A percentile compares a stretch with the other conserved stretches of the same genome.
phyloP scores from a whole-genome alignment of 2,888 invertebrate species.

The Macroteleia sp. region DNA sequence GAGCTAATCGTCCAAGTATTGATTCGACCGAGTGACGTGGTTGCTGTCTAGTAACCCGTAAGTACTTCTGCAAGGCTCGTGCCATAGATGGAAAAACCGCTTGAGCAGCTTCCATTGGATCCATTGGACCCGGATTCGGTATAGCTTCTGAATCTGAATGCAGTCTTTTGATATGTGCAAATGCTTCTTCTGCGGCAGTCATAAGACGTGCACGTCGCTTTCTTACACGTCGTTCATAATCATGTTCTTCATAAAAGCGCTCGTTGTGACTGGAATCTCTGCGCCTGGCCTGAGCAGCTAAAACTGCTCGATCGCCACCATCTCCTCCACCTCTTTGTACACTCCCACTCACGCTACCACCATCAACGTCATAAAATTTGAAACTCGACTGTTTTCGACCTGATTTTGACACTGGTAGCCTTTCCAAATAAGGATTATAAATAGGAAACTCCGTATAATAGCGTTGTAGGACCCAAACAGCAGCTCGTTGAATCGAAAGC shows the following conservation, averaged over 20 bases:
- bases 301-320: slow-evolving; percentile 78
- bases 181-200: slow-evolving; percentile 98
- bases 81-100: slow-evolving; percentile 99
- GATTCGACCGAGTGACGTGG: slow-evolving; percentile 97
- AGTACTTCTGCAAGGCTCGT: slow-evolving; percentile 96
- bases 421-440: slow-evolving; percentile 97
- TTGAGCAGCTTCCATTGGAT: slow-evolving; percentile 98
- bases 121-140: slow-evolving; percentile 88
- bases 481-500: slow-evolving; percentile 96
- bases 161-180: slow-evolving; percentile 97
- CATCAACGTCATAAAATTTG: slow-evolving; percentile 99
- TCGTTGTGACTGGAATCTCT: slow-evolving; percentile 98
- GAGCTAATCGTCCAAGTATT: slow-evolving; percentile 94
- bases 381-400: slow-evolving; percentile 92
- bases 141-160: slow-evolving; percentile 90
- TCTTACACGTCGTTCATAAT: slow-evolving; percentile 95
- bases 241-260: slow-evolving; percentile 98
- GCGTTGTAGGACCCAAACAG: slow-evolving; percentile 96
- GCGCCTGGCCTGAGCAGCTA: slow-evolving; percentile 90
- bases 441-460: slow-evolving; percentile 98
- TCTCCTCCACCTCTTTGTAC: slow-evolving; percentile 86
- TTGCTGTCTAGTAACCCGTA: slow-evolving; percentile 97
- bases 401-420: slow-evolving; percentile 93
- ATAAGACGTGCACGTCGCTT: slow-evolving; percentile 95
- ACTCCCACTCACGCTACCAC: slow-evolving; percentile 88